Conservation (phyloP, 2,113 vertebrate genomes). For the Zosterops japonicus region DNA sequence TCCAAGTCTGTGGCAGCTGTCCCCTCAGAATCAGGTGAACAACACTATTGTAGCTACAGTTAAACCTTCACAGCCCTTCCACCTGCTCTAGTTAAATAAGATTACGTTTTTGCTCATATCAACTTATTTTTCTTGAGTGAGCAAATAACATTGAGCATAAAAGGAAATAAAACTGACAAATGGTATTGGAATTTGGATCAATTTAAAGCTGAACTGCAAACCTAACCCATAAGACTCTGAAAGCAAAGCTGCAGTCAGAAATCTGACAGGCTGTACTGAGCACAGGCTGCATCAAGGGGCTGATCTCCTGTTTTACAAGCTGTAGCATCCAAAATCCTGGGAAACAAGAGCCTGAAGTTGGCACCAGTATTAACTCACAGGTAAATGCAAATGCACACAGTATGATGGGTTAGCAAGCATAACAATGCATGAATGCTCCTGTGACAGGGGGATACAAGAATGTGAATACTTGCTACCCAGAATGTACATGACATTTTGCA, state of each 20-base stretch:
- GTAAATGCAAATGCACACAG: neutral
- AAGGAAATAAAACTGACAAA: neutral
- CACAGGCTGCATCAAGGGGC: neutral
- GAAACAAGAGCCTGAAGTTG: neutral
- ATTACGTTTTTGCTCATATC: neutral
- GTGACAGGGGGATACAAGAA: neutral
- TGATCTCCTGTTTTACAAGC: neutral
- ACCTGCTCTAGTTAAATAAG: neutral
- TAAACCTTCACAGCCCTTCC: neutral
- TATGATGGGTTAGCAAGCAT: neutral
- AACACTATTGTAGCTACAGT: neutral
- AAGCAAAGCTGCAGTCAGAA: neutral
- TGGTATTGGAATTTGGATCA: neutral
- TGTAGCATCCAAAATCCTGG: neutral
- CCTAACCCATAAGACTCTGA: neutral
- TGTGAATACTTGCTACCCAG: fast-evolving
- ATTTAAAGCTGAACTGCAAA: neutral
- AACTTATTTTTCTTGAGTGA: neutral
- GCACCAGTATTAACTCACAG: neutral
- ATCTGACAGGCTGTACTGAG: neutral
- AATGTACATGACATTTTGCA: fast-evolving
- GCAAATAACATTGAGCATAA: neutral
- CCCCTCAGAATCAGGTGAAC: neutral
- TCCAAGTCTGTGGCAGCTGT: neutral
- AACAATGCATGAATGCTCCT: neutral